Conservation (phyloP, 1,140 invertebrate genomes). For the Drosophila neocordata region DNA sequence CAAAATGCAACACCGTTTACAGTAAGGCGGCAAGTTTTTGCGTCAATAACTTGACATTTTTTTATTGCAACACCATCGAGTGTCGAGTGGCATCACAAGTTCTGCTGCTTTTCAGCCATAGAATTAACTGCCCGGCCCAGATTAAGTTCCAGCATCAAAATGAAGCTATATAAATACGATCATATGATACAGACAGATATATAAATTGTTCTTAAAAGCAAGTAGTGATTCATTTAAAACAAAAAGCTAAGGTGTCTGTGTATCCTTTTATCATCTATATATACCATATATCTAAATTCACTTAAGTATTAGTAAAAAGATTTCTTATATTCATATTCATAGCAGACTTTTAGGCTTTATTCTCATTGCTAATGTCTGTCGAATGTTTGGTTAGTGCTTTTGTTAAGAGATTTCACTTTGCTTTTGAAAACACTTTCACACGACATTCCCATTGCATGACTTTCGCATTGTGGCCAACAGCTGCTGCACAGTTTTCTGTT, state of each 20-base stretch:
- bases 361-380: too few species aligned
- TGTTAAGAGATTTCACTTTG: neutral
- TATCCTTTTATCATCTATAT: too few species aligned
- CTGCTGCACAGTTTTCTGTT: neutral
- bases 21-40: constrained; percentile 37
- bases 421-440: neutral
- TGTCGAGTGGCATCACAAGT: constrained; percentile 1
- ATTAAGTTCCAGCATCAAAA: neutral
- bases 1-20: constrained; percentile 5
- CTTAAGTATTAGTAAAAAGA: too few species aligned
- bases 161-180: neutral
- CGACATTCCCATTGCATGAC: constrained; percentile 3
- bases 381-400: neutral
- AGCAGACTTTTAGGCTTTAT: too few species aligned
- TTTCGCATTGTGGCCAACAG: neutral
- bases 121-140: constrained; percentile 6
- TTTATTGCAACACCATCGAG: constrained; percentile 30
- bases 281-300: too few species aligned
- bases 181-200: neutral
- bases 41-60: constrained; percentile 58
- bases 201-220: neutral
- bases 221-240: too few species aligned
- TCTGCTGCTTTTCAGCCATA: neutral
- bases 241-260: too few species aligned
- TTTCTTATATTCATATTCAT: too few species aligned